Conservation (phyloP, 2,888 invertebrate genomes). For the Drosophila crucigera region DNA sequence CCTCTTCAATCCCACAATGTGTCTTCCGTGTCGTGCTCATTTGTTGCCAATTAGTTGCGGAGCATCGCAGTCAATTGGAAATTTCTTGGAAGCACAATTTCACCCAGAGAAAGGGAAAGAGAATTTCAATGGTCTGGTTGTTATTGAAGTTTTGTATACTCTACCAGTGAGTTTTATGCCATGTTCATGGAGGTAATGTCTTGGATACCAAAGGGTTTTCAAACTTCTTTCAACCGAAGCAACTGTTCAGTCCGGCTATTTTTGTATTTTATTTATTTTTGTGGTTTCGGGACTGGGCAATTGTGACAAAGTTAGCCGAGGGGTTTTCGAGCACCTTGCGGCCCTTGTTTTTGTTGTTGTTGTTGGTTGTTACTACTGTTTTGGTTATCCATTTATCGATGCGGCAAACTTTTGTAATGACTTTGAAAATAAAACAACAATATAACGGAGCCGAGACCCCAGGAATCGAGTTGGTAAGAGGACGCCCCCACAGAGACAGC, state of each 20-base stretch:
- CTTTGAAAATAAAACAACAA: constrained; percentile 74
- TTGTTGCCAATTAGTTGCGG: constrained; percentile 81
- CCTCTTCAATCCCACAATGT: constrained; percentile 2
- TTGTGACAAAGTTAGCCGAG: constrained; percentile 64
- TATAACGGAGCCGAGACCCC: constrained; percentile 36
- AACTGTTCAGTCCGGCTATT: background rate
- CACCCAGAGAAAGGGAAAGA: background rate
- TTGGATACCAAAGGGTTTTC: constrained; percentile 7
- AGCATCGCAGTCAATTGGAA: constrained; percentile 79
- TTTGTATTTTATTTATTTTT: constrained; percentile 4
- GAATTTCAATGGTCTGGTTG: constrained; percentile 10
- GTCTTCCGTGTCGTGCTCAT: constrained; percentile 67
- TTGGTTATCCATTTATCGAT: constrained; percentile 81
- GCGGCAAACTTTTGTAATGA: constrained; percentile 80
- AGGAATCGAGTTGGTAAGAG: background rate
- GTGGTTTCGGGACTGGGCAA: constrained; percentile 28
- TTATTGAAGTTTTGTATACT: constrained; percentile 10
- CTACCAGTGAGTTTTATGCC: background rate
- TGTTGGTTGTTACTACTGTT: constrained; percentile 56
- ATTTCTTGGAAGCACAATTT: constrained; percentile 48
- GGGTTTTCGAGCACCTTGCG: constrained; percentile 14
- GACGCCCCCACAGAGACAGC: constrained; percentile 18
- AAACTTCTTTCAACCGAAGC: background rate
- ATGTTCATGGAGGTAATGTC: background rate
- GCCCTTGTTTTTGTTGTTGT: constrained; percentile 1